Base-by-base conservation (phyloP, 2,797 vertebrate species). In the Epinephelus awoara region DNA sequence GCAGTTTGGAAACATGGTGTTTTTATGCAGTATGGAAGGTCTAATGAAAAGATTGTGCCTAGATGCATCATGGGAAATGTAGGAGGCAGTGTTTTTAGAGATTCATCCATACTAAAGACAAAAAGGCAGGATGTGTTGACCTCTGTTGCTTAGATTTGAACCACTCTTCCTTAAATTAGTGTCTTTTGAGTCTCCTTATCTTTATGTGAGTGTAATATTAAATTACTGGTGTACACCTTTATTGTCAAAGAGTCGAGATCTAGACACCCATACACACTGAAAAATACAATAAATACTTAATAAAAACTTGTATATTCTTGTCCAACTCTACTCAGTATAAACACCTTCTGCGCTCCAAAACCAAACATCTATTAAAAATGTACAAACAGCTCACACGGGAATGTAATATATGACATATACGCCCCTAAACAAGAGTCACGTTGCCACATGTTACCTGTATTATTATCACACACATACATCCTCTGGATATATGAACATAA, bases 31-130 rank as follows among this genome's bases (percentile, higher is more conserved):
- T 2, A 34, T 6, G 2, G 34, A 34, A 34, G 34, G 7, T 34
- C 34, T 1, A 34, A 46, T 51, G 10, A 68, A 82, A 68, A 65
- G 2, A 42, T 59, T n/a, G 1, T 6, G 9, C 54, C 25, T 9
- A 40, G 44, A 9, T 74, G 66, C 61, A 67, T 71, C 27, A 27
- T 75, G 66, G 70, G 38, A 77, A 65, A 73, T 52, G 65, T 49
- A 78, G 65, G 44, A 72, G 18, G 19, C 19, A 0, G 3, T 42
- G 21, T 40, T 54, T 78, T 61, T 29, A 0, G n/a, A 59, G 6
- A 3, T 58, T 44, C 4, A 21, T 19, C 12, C 15, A 44, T n/a
- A 29, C 13, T 34, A 19, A 11, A n/a, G 9, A 51, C 12, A n/a
- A 29, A 46, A 64, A 27, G 25, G 44, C 29, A 38, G 23, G 15